Conservation (phyloP, 2,113 vertebrate genomes). For the Oncorhynchus masou region DNA sequence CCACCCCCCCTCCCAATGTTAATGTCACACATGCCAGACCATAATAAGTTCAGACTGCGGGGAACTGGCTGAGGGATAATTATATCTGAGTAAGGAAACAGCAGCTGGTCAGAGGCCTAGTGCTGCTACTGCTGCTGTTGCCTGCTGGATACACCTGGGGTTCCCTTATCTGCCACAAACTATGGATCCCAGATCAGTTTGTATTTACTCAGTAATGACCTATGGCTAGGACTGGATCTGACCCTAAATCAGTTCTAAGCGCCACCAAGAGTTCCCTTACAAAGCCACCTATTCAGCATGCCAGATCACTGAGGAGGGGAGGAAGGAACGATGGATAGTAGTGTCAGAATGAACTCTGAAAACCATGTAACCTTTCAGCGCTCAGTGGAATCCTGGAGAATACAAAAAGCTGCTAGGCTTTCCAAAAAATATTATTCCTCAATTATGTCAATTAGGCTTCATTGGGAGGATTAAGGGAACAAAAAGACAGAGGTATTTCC, state of each 20-base stretch:
- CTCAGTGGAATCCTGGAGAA: slow-evolving; percentile 2
- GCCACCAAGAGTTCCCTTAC: background rate
- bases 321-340: background rate
- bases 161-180: background rate
- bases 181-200: background rate
- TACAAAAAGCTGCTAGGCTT: slow-evolving; percentile 12
- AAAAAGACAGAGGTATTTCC: slow-evolving; percentile 34
- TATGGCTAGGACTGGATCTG: background rate
- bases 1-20: slow-evolving; percentile 36
- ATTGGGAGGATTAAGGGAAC: slow-evolving; percentile 39
- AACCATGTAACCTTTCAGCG: background rate
- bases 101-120: slow-evolving; percentile 23
- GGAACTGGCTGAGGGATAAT: slow-evolving; percentile 53
- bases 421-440: slow-evolving; percentile 22
- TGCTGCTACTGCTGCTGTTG: background rate
- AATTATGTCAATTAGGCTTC: slow-evolving; percentile 56
- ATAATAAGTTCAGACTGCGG: slow-evolving; percentile 50
- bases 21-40: slow-evolving; percentile 58
- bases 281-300: background rate
- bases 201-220: background rate
- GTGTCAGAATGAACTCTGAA: background rate
- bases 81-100: slow-evolving; percentile 65
- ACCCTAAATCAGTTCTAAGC: background rate
- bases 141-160: background rate
- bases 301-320: background rate